Base-by-base conservation (phyloP, 2,888 invertebrate genomes). In the Orthosia gothica region DNA sequence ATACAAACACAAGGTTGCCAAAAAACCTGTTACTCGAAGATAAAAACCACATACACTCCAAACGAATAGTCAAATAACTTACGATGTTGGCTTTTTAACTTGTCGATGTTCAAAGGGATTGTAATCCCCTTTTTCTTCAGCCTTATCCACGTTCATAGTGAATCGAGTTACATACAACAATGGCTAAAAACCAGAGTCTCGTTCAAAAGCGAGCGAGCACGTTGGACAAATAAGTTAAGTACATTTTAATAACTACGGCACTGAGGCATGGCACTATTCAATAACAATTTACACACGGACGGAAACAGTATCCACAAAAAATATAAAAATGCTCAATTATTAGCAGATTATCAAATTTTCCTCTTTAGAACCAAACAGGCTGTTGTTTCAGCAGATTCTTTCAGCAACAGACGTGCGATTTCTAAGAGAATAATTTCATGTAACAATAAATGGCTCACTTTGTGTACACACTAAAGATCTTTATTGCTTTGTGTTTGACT, bases 61-160 rank as follows among this genome's bases (percentile, higher is more conserved):
- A 58, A 74, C 11, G 68, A 82, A 80, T 57, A 76, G 3, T 23
- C 23, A 58, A 67, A 62, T 55, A 62, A 96, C 96, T 96, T 91
- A 97, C 96, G 96, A 96, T 79, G 92, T 94, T 23, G 96, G 96
- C 86, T 96, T 95, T 83, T 94, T 92, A 18, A 96, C 95, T 82
- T 92, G 79, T 55, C 96, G 92, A 81, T 97, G 95, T 75, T 95
- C 95, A 71, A 93, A 96, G 0, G 96, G 96, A 84, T 97, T 89
- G 70, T 96, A 96, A 55, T 92, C 90, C 67, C 89, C 86, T 68
- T 84, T 89, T 50, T 82, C 87, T 65, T 84, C 84, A 62, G 78
- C 84, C 70, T 88, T 88, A 45, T 85, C 87, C 57, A 77, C 88
- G 75, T 86, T 87, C 92, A 92, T 92, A 52, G 58, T 89, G 78